Evolutionary conservation across 2,797 vertebrate genomes (phyloP).

Genomic region (Galaxias olidus): DNA sequence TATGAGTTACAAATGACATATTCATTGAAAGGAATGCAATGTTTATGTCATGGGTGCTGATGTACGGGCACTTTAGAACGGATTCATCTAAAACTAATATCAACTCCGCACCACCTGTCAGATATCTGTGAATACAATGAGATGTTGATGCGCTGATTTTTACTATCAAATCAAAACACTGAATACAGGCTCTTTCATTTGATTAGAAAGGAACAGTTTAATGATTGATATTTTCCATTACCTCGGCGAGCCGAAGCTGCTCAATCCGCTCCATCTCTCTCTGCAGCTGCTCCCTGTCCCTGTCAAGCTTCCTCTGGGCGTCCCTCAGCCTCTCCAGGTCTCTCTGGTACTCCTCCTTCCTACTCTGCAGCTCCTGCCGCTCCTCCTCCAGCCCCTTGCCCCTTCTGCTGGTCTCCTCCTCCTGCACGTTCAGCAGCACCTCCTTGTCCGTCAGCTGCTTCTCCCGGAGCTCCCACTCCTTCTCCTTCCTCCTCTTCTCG

Average conservation of each 20-base stretch:
- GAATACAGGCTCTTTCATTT: too few relatives aligned
- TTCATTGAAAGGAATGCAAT: neutral
- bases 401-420: constrained; percentile 74
- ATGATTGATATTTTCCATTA: constrained; percentile 25
- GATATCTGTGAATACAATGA: too few relatives aligned
- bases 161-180: too few relatives aligned
- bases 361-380: constrained; percentile 77
- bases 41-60: neutral
- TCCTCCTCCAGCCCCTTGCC: constrained; percentile 77
- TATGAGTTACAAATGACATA: neutral
- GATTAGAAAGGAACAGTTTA: too few relatives aligned
- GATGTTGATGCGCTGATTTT: too few relatives aligned
- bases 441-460: constrained; percentile 80
- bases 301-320: constrained; percentile 87
- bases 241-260: constrained; percentile 67
- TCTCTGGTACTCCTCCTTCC: constrained; percentile 84
- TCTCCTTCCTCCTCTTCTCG: constrained; percentile 81
- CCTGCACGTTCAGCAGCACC: constrained; percentile 68
- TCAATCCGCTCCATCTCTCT: constrained; percentile 77
- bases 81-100: too few relatives aligned
- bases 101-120: too few relatives aligned
- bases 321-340: constrained; percentile 87
- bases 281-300: constrained; percentile 80
- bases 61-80: neutral
- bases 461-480: constrained; percentile 85